Base-by-base conservation (phyloP, 2,797 vertebrate genomes). In the Loriculus beryllinus region DNA sequence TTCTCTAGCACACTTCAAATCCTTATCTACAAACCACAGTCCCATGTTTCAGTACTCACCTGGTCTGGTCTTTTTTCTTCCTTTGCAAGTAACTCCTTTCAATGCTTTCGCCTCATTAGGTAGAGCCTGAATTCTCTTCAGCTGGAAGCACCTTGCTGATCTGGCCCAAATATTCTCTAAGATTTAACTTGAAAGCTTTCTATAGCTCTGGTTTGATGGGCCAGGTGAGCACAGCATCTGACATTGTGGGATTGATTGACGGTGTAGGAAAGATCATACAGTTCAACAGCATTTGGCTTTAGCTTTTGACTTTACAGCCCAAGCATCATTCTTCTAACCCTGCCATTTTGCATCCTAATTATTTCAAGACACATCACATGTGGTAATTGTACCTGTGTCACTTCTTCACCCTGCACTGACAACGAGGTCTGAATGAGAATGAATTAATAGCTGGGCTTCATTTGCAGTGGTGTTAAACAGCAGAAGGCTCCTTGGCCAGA, bases 131-230 rank as follows among this genome's bases (percentile, higher is more conserved):
- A 95, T 88, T 83, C 20, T 62, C 93, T 67, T 86, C 83, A 79
- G 90, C 92, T 88, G 80, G 77, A 69, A 96, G 88, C 95, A 57
- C 90, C 92, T 96, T 8, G 74, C 91, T 94, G 94, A 4, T 95
- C 88, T 35, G 88, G 74, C 90, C 92, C 95, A 92, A 93, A 95
- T 76, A 84, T 47, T 88, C 45, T 48, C 18, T 1, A 47, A 78
- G 87, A n/a, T n/a, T 40, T 7, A 16, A 83, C 88, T 76, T 63
- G 59, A 95, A 93, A 93, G 88, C 83, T 86, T 84, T 70, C 2
- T 3, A 9, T 1, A 15, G 63, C 54, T 48, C 52, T 23, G 81
- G 74, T 88, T 88, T 92, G 93, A 93, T 64, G 90, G 88, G 93
- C 42, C 86, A 19, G 95, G 62, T 8, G 77, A 88, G 93, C 80